Percentiles rank a stretch among this genome's conserved stretches.
These are phyloP conservation scores for Cydia pomonella DNA, from an alignment of 1,140 invertebrate species.

Conservation along the genomic window DNA sequence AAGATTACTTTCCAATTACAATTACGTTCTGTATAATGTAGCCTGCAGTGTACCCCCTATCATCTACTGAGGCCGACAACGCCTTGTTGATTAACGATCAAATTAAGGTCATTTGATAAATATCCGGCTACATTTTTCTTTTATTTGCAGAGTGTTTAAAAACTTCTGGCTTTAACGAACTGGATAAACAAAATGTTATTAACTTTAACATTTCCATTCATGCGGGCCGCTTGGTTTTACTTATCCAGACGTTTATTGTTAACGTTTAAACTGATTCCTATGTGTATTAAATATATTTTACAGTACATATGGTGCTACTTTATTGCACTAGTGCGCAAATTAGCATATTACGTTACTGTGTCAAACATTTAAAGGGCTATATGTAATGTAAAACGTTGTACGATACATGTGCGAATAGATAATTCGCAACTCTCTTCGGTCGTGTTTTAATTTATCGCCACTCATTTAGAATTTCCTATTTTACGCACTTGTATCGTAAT, in stretches of 20 bases:
- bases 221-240: background rate
- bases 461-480: too few relatives aligned
- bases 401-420: too few relatives aligned
- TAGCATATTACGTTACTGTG: too few relatives aligned
- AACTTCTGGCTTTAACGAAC: background rate
- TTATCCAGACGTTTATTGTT: background rate
- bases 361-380: too few relatives aligned
- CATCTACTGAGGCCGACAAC: background rate
- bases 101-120: slow-evolving; percentile 34
- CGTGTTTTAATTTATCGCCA: too few relatives aligned
- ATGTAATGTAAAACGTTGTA: too few relatives aligned
- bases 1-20: background rate
- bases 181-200: slow-evolving; percentile 8
- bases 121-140: slow-evolving; percentile 24
- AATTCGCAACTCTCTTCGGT: too few relatives aligned
- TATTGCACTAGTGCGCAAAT: too few relatives aligned
- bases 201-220: background rate
- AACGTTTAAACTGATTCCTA: background rate
- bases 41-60: background rate
- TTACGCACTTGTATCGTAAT: too few relatives aligned
- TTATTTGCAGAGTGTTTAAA: slow-evolving; percentile 18
- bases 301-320: too few relatives aligned
- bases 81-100: slow-evolving; percentile 30
- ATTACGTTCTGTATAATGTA: background rate
- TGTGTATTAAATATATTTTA: too few relatives aligned